phyloP scores from a whole-genome alignment of 1,140 invertebrate genomes.

The Drosophila tristis region DNA sequence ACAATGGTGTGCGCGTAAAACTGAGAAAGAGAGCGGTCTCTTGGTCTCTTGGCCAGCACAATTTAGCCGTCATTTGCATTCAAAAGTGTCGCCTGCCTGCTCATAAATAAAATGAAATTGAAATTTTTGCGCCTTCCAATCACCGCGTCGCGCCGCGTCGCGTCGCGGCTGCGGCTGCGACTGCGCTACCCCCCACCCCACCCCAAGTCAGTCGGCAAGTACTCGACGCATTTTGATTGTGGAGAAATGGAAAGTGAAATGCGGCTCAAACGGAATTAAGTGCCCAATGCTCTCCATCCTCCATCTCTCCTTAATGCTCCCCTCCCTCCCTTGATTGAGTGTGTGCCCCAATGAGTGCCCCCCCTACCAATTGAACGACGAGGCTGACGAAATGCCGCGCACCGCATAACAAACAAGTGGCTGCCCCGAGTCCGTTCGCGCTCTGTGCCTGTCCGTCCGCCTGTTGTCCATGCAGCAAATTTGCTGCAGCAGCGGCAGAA shows the following conservation, averaged over 20 bases:
- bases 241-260: conserved; percentile 75
- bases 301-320: neutral
- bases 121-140: conserved; percentile 66
- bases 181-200: too few species aligned
- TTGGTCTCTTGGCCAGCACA: conserved; percentile 37
- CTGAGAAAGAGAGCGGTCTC: conserved; percentile 4
- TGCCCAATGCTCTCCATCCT: conserved; percentile 31
- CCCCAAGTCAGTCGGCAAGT: conserved; percentile 18
- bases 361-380: conserved; percentile 56
- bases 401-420: conserved; percentile 63
- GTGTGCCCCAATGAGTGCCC: conserved; percentile 59
- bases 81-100: conserved; percentile 53
- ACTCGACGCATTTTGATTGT: conserved; percentile 60
- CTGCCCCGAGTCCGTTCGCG: too few species aligned
- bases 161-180: too few species aligned
- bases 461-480: conserved; percentile 6
- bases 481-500: too few species aligned
- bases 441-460: too few species aligned
- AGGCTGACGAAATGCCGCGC: conserved; percentile 68
- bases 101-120: conserved; percentile 75
- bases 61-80: conserved; percentile 67
- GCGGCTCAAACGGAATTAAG: conserved; percentile 66
- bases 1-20: too few species aligned
- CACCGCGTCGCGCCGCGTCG: too few species aligned
- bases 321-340: conserved; percentile 34